phyloP scores from a whole-genome alignment of 2,888 invertebrate genomes.

The Ichneumoninae sp. region DNA sequence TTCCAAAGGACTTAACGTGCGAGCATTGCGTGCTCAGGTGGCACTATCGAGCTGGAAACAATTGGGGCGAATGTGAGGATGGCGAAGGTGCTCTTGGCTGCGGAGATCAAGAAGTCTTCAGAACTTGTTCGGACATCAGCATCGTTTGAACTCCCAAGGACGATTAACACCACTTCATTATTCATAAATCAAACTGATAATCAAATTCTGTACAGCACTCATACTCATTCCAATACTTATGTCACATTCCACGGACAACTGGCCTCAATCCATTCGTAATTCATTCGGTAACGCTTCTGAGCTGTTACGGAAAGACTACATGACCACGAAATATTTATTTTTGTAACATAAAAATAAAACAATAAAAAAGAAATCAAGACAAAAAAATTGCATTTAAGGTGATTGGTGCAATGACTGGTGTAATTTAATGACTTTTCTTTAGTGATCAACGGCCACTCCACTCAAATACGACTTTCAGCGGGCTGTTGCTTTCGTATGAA shows the following conservation, averaged over 20 bases:
- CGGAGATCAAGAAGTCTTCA: constrained; percentile 85
- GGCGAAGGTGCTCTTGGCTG: constrained; percentile 84
- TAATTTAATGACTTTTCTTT: not conserved
- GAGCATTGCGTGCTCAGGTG: constrained; percentile 86
- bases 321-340: not conserved
- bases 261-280: not conserved
- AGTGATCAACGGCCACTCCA: not conserved
- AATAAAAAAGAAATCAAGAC: not conserved
- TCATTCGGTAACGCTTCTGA: not conserved
- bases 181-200: not conserved
- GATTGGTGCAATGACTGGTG: not conserved
- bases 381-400: not conserved
- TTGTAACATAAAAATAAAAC: not conserved
- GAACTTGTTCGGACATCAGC: constrained; percentile 85
- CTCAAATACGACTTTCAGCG: too few species aligned
- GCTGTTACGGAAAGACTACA: not conserved
- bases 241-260: not conserved
- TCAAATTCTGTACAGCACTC: not conserved
- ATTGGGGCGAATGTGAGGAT: constrained; percentile 85
- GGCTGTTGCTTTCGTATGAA: too few species aligned
- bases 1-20: constrained; percentile 85
- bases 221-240: not conserved
- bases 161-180: not conserved
- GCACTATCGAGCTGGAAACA: constrained; percentile 86
- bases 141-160: constrained; percentile 66